phyloP scores from a whole-genome alignment of 2,888 invertebrate genomes.

The Nemapogon koenigi region DNA sequence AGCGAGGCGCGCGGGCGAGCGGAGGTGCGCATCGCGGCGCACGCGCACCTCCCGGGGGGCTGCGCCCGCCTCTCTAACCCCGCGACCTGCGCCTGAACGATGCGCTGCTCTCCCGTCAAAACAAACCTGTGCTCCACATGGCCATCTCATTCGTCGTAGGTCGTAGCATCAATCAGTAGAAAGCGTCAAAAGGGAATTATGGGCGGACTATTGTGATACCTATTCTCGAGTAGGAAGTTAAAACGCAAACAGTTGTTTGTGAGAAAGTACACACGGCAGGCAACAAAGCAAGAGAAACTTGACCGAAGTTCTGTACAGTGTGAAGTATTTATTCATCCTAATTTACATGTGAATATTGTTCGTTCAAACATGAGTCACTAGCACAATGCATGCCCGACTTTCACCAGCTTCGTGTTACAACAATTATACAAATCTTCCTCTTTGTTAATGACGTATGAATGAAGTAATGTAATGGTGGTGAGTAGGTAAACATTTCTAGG shows the following conservation, averaged over 20 bases:
- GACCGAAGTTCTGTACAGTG: constrained; percentile 15
- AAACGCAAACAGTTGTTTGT: too few relatives aligned
- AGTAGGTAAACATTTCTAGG: too few relatives aligned
- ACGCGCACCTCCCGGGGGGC: constrained; percentile 35
- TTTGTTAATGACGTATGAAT: too few relatives aligned
- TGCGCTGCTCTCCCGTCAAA: constrained; percentile 24
- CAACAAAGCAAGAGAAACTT: constrained; percentile 25
- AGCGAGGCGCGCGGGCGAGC: constrained; percentile 49
- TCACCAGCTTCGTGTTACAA: constrained; percentile 43
- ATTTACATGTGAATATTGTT: constrained; percentile 52
- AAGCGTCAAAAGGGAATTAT: too few relatives aligned
- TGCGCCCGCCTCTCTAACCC: constrained; percentile 23
- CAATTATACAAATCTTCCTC: constrained; percentile 34
- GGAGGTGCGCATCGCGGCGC: constrained; percentile 60
- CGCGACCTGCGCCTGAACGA: constrained; percentile 13
- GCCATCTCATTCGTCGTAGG: too few relatives aligned
- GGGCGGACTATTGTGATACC: too few relatives aligned
- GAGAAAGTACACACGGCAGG: constrained; percentile 8
- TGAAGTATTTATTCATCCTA: constrained; percentile 34
- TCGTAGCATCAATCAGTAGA: too few relatives aligned
- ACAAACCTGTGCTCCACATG: constrained; percentile 22
- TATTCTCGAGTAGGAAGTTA: too few relatives aligned
- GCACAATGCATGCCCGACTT: constrained; percentile 34
- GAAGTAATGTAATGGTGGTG: too few relatives aligned
- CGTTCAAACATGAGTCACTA: constrained; percentile 50